phyloP scores from a whole-genome alignment of 2,113 vertebrate species.

The Sphaerodactylus townsendi region DNA sequence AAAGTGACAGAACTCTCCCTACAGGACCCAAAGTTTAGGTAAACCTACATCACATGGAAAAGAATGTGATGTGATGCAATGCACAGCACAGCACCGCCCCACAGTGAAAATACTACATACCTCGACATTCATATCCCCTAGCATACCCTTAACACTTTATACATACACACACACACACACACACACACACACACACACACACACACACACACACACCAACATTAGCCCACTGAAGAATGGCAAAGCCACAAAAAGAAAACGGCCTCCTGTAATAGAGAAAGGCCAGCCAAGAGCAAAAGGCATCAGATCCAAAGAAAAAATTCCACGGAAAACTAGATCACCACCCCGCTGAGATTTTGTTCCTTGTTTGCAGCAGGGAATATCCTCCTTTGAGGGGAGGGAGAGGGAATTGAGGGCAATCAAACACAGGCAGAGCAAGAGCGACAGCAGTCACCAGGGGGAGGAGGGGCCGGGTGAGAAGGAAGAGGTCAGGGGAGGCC shows the following conservation, averaged over 20 bases:
- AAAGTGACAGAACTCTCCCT: not conserved
- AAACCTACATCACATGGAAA: not conserved
- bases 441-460: not conserved
- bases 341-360: not conserved
- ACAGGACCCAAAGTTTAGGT: not conserved
- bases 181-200: too few relatives aligned
- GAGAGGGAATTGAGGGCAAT: not conserved
- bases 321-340: not conserved
- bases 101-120: not conserved
- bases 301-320: not conserved
- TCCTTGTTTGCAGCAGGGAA: not conserved
- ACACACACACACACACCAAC: not conserved
- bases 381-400: too few relatives aligned
- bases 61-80: not conserved
- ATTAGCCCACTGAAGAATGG: not conserved
- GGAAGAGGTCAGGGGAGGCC: not conserved
- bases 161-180: too few relatives aligned
- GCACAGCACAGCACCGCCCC: not conserved
- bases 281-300: not conserved
- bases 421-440: not conserved
- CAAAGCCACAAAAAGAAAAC: not conserved
- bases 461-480: not conserved
- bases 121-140: too few relatives aligned
- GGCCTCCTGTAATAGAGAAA: not conserved
- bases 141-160: not conserved